Conservation (phyloP, 2,888 invertebrate genomes). For the Lepidocyrtoides sp. region DNA sequence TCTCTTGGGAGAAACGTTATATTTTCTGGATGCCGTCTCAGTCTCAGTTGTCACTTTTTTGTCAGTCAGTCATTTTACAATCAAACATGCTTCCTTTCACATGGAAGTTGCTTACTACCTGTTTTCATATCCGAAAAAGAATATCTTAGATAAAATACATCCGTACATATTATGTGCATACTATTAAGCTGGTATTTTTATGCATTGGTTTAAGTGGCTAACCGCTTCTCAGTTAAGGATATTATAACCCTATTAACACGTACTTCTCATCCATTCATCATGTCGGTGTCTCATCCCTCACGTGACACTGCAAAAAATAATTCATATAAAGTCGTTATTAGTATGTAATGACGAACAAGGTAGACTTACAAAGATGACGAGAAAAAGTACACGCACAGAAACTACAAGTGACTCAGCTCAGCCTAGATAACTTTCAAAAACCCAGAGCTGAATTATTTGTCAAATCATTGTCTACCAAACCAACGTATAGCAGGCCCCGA, state of each 20-base stretch:
- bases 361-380: background rate
- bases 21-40: slow-evolving; percentile 15
- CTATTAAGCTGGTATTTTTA: no score
- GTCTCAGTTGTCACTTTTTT: no score
- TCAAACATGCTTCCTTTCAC: background rate
- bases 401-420: background rate
- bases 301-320: slow-evolving; percentile 12
- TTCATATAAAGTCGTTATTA: background rate
- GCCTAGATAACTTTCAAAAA: background rate
- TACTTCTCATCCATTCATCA: background rate
- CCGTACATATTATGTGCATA: no score
- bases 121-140: no score
- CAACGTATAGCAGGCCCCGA: background rate
- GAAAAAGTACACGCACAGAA: background rate
- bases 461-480: background rate
- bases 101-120: background rate
- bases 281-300: background rate
- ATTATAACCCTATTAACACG: background rate
- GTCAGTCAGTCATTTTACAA: background rate
- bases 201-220: no score
- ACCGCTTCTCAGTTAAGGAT: no score
- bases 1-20: slow-evolving; percentile 9
- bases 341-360: background rate
- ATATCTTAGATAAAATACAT: no score
- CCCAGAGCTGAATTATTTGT: slow-evolving; percentile 1